phyloP scores from a whole-genome alignment of 2,888 invertebrate genomes.

The Gisinianus flammeolus region DNA sequence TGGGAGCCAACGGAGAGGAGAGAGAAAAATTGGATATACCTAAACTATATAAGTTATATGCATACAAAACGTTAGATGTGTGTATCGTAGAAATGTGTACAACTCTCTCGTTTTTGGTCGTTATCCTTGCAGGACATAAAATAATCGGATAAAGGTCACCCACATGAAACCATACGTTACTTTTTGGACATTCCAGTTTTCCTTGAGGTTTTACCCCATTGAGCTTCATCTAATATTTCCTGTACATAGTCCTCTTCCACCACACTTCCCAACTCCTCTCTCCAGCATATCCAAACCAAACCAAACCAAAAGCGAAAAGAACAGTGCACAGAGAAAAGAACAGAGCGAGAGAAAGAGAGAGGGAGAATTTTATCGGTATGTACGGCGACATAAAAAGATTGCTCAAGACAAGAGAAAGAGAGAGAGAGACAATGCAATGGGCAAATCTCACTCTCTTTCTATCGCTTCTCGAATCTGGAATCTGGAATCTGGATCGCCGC shows the following conservation, averaged over 20 bases:
- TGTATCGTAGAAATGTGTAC: not conserved
- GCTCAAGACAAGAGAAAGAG: not conserved
- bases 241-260: not conserved
- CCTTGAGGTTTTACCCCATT: not conserved
- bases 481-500: not conserved
- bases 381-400: slow-evolving; percentile 14
- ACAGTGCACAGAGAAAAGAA: too few relatives aligned
- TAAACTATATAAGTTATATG: not conserved
- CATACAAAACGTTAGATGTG: not conserved
- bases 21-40: slow-evolving; percentile 10
- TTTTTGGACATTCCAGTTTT: slow-evolving; percentile 13
- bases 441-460: not conserved
- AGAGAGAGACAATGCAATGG: not conserved
- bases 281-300: not conserved
- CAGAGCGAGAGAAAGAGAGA: not conserved
- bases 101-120: not conserved
- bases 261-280: not conserved
- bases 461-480: not conserved
- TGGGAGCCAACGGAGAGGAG: not conserved
- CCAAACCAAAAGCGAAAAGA: too few relatives aligned
- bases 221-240: not conserved
- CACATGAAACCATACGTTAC: slow-evolving; percentile 29
- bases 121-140: slow-evolving; percentile 40
- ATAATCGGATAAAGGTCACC: slow-evolving; percentile 31
- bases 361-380: slow-evolving; percentile 9